Conservation (phyloP, 2,113 vertebrate genomes). For the Syngnathoides biaculeatus region DNA sequence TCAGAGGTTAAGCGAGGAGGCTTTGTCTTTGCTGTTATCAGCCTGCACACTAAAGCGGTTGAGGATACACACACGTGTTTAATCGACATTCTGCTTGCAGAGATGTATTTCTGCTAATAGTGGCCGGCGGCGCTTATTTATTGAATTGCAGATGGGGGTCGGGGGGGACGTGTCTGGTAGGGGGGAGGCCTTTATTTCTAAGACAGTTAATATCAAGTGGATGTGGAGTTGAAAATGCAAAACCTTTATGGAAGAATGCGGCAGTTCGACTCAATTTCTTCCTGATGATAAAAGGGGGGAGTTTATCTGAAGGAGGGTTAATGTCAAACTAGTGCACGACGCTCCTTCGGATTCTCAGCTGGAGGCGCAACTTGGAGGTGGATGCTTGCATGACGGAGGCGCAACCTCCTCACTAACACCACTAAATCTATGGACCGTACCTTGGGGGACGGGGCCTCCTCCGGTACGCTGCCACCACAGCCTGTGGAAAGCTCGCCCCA, state of each 20-base stretch:
- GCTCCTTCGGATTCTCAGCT: too few species aligned
- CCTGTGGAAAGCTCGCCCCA: too few species aligned
- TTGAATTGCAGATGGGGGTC: not conserved
- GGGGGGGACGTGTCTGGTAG: not conserved
- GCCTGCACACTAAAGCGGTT: constrained; percentile 34
- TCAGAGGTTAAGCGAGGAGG: constrained; percentile 60
- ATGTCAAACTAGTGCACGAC: too few species aligned
- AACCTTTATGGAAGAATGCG: not conserved
- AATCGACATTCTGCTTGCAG: constrained; percentile 31
- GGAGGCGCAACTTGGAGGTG: too few species aligned
- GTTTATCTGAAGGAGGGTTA: too few species aligned
- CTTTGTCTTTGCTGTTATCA: constrained; percentile 53
- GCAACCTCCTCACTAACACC: too few species aligned
- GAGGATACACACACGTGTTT: constrained; percentile 26
- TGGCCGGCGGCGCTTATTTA: not conserved
- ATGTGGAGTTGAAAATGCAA: constrained; percentile 5
- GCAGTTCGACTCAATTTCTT: not conserved
- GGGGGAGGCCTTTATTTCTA: not conserved
- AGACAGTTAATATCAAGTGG: constrained; percentile 20
- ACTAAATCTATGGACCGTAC: too few species aligned
- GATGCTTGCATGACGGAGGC: too few species aligned
- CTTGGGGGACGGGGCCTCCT: too few species aligned
- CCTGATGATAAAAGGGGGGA: not conserved
- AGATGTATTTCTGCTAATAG: constrained; percentile 14
- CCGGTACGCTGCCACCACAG: too few species aligned